Conservation (phyloP, 2,888 invertebrate genomes). For the Hyles lineata region DNA sequence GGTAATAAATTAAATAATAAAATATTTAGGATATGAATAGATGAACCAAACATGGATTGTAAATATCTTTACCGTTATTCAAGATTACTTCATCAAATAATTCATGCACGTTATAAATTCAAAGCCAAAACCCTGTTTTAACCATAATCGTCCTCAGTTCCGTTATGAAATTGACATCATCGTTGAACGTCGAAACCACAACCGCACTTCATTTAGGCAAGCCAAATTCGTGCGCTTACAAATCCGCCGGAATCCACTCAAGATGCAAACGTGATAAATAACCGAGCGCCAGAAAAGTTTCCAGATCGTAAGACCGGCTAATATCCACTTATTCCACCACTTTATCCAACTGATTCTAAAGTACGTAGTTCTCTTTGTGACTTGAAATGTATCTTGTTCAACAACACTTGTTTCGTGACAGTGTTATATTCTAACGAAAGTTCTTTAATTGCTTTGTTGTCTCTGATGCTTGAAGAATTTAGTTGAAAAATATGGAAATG, state of each 20-base stretch:
- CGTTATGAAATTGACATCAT: conserved; percentile 25
- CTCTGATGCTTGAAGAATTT: conserved; percentile 17
- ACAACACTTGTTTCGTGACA: conserved; percentile 4
- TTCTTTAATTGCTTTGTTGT: conserved; percentile 13
- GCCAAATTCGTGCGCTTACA: conserved; percentile 12
- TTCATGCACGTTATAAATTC: not conserved
- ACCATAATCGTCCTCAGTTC: not conserved
- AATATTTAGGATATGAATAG: not conserved
- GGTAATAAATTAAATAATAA: not conserved
- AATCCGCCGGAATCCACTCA: conserved; percentile 37
- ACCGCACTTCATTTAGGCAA: conserved; percentile 12
- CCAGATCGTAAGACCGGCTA: conserved; percentile 39
- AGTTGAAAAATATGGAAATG: conserved; percentile 18
- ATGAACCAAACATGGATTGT: not conserved
- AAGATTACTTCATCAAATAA: conserved; percentile 4
- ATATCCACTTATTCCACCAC: conserved; percentile 40
- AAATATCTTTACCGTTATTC: not conserved
- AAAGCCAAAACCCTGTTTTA: not conserved
- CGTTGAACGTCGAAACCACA: conserved; percentile 25
- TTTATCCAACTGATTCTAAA: conserved; percentile 35
- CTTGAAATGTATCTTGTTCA: not conserved
- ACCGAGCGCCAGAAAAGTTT: conserved; percentile 37
- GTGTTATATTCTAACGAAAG: conserved; percentile 19
- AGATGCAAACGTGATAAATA: conserved; percentile 41
- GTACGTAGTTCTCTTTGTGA: conserved; percentile 32